These are phyloP conservation scores for Uloborus diversus DNA, from an alignment of 1,140 invertebrate species.

Conservation along the genomic window DNA sequence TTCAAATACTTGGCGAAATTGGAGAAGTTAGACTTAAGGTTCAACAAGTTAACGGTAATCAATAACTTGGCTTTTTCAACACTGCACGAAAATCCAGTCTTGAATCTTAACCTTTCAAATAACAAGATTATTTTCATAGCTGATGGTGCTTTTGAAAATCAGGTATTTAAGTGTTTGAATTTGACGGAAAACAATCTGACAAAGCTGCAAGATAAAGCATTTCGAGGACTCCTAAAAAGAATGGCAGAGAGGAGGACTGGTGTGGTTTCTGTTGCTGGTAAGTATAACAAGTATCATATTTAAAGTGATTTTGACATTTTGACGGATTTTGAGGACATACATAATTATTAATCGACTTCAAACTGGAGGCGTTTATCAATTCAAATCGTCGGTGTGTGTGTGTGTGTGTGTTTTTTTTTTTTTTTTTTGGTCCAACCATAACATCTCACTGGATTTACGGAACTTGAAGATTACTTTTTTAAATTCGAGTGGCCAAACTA, in stretches of 20 bases:
- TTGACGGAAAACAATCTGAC: conserved; percentile 38
- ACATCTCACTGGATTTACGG: too few species aligned
- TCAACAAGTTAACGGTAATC: conserved; percentile 49
- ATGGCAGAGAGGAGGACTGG: conserved; percentile 50
- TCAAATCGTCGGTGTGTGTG: too few species aligned
- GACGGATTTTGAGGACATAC: too few species aligned
- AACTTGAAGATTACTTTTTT: too few species aligned
- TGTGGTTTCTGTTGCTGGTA: conserved; percentile 18
- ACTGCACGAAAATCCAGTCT: conserved; percentile 10
- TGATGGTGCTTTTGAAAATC: conserved; percentile 42
- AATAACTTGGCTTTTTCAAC: conserved; percentile 50
- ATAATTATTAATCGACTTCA: too few species aligned
- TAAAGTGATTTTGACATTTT: too few species aligned
- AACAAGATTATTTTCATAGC: conserved; percentile 50
- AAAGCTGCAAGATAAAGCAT: conserved; percentile 17
- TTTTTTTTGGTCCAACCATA: too few species aligned
- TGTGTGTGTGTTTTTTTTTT: too few species aligned
- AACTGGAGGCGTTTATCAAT: too few species aligned
- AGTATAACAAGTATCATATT: too few species aligned
- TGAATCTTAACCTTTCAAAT: conserved; percentile 35
- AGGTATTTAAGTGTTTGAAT: conserved; percentile 39
- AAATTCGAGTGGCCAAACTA: too few species aligned
- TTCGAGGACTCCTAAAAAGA: conserved; percentile 29
- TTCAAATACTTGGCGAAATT: conserved; percentile 37
- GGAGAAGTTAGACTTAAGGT: conserved; percentile 45